phyloP scores from a whole-genome alignment of 2,888 invertebrate species.

The Ichneumoninae sp. region DNA sequence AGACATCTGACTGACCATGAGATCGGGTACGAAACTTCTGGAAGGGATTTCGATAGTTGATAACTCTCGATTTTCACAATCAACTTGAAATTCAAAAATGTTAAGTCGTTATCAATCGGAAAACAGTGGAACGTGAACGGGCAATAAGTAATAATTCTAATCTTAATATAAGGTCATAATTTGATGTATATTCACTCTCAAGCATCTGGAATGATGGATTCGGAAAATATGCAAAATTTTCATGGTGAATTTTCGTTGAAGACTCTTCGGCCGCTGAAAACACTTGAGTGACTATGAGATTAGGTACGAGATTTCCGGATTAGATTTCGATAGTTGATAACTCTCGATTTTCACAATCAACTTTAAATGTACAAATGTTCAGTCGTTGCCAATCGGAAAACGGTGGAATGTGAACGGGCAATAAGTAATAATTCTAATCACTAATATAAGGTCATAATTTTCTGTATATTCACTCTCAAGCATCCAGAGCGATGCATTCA shows the following conservation, averaged over 20 bases:
- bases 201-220: background rate
- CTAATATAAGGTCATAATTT: background rate
- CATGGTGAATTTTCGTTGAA: too few species aligned
- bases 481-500: background rate
- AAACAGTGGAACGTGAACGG: constrained; percentile 1
- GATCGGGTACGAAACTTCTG: background rate
- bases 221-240: too few species aligned
- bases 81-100: background rate
- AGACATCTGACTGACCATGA: background rate
- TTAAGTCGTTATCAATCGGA: constrained; percentile 71
- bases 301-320: background rate
- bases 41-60: background rate
- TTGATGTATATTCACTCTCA: background rate
- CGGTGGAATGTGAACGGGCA: background rate
- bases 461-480: background rate
- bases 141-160: constrained; percentile 32
- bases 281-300: background rate
- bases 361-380: background rate
- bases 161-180: constrained; percentile 3
- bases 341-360: background rate
- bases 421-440: constrained; percentile 36
- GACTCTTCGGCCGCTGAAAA: background rate
- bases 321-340: constrained; percentile 2
- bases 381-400: constrained; percentile 71
- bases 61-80: background rate